These are phyloP conservation scores for Chrysolina haemoptera DNA, from an alignment of 2,888 invertebrate genomes.

Conservation along the genomic window DNA sequence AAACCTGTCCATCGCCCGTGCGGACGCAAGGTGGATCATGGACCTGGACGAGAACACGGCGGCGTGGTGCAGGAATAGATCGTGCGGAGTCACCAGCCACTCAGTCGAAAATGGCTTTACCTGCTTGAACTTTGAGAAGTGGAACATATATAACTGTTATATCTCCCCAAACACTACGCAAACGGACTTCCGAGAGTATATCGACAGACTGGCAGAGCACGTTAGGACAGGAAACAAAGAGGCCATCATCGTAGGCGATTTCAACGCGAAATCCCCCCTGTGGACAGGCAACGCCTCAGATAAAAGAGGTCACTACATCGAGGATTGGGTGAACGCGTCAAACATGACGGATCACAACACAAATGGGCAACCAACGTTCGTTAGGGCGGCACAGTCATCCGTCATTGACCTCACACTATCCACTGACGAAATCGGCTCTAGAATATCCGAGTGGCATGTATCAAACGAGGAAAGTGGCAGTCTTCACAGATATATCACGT, in stretches of 20 bases:
- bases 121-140: background rate
- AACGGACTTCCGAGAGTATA: background rate
- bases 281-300: slow-evolving; percentile 14
- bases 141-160: background rate
- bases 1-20: too few species aligned
- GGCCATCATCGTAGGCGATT: slow-evolving; percentile 19
- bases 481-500: background rate
- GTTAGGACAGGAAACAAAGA: background rate
- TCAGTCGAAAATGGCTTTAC: background rate
- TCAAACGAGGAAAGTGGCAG: slow-evolving; percentile 3
- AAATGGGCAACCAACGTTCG: slow-evolving; percentile 6
- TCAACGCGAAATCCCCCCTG: slow-evolving; percentile 24
- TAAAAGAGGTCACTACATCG: slow-evolving; percentile 17
- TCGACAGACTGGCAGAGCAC: background rate
- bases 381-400: slow-evolving; percentile 10
- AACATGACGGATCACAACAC: slow-evolving; percentile 11
- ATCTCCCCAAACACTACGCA: background rate
- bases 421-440: background rate
- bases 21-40: slow-evolving; percentile 5
- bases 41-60: background rate
- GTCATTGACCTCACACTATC: slow-evolving; percentile 22
- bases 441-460: slow-evolving; percentile 8
- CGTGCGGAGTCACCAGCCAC: background rate
- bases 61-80: background rate
- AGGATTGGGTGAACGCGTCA: slow-evolving; percentile 6